These are phyloP conservation scores for Abramis brama DNA, from an alignment of 2,113 vertebrate genomes.

Conservation along the genomic window DNA sequence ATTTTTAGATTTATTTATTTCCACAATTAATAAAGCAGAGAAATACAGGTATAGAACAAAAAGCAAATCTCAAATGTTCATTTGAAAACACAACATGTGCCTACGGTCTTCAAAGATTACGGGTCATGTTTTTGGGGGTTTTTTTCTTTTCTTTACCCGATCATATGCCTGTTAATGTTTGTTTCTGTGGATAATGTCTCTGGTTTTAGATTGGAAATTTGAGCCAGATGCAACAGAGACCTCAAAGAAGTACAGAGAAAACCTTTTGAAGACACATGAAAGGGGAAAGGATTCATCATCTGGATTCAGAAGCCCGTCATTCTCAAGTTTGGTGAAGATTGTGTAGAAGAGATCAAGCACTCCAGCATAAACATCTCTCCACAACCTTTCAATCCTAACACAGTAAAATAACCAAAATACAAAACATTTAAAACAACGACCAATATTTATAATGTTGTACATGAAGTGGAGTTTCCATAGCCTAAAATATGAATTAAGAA, in stretches of 20 bases:
- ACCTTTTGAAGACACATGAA: neutral
- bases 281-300: slow-evolving; percentile 27
- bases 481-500: neutral
- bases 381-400: slow-evolving; percentile 17
- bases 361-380: slow-evolving; percentile 18
- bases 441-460: neutral
- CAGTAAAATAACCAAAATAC: neutral
- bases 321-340: neutral
- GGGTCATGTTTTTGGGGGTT: no score
- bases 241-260: slow-evolving; percentile 1
- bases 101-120: no score
- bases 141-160: no score
- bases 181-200: no score
- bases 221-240: neutral
- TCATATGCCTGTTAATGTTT: no score
- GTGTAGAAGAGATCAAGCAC: slow-evolving; percentile 21
- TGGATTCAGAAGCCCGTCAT: slow-evolving; percentile 26
- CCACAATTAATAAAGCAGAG: no score
- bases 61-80: no score
- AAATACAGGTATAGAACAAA: no score
- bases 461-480: neutral
- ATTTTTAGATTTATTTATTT: no score
- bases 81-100: no score
- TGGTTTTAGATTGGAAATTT: no score
- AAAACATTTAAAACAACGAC: neutral